Base-by-base conservation (phyloP, 2,888 invertebrate genomes). In the Mantis religiosa region DNA sequence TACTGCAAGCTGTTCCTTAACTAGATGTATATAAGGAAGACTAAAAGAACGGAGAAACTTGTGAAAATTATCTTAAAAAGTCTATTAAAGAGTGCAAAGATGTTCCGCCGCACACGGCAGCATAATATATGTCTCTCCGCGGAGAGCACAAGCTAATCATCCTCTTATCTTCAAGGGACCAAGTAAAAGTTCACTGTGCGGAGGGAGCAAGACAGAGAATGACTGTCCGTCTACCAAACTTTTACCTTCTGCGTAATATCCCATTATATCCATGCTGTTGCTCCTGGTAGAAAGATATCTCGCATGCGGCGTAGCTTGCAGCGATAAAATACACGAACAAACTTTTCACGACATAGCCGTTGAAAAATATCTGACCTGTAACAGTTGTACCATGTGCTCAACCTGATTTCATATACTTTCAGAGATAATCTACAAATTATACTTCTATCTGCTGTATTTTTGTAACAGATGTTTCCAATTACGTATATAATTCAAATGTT, bases 1-100 rank as follows among this genome's bases (percentile, higher is more conserved):
- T 71, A 20, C 54, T 71, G 20, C 54, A 71, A 71, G 54, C 54
- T 71, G 54, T 71, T 71, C 54, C 54, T 71, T 71, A 71, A 25
- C 25, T 71, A 25, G 54, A 71, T 71, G 54, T 71, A 71, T 71
- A 71, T 71, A 71, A 71, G 54, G 54, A 71, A 25, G 25, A 25
- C 20, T 71, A 83, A 28, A 83, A 83, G 28, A 27, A 28, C 7
- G 28, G 83, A n/a, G 14, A 28, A 85, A 85, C 47, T n/a, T 85
- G 47, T 85, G 85, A 85, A 84, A 84, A 85, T 85, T 85, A 85
- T 85, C 47, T 85, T 28, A 85, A 54, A 34, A 85, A 4, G n/a
- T 27, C 28, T 27, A 47, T 85, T 47, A 85, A 84, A 85, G 47
- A 28, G 85, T 85, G 85, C 47, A 27, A 85, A 85, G 85, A n/a